A percentile compares a stretch with the other conserved stretches of the same genome.
Conservation (phyloP, 2,113 vertebrate species). For the Anarhynchus alexandrinus region DNA sequence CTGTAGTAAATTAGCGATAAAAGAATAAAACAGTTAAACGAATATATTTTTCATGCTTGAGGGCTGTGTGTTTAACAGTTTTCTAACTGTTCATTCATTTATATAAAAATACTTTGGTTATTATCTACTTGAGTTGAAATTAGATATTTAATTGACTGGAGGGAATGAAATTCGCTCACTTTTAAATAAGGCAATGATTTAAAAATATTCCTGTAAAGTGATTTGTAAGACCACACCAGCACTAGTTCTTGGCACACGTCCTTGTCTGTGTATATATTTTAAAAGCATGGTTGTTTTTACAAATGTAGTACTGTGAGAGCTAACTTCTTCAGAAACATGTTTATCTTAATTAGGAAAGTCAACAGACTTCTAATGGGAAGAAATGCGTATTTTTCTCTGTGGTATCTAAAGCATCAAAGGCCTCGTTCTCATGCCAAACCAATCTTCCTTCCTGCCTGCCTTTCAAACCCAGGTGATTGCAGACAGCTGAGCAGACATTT, state of each 20-base stretch:
- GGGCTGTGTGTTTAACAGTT: slow-evolving; percentile 73
- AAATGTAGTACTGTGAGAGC: slow-evolving; percentile 77
- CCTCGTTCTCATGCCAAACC: slow-evolving; percentile 78
- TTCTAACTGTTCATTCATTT: slow-evolving; percentile 72
- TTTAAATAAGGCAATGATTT: slow-evolving; percentile 72
- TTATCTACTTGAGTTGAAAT: slow-evolving; percentile 76
- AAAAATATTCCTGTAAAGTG: slow-evolving; percentile 78
- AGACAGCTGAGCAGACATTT: slow-evolving; percentile 81
- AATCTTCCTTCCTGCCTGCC: slow-evolving; percentile 81
- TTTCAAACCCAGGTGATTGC: slow-evolving; percentile 85
- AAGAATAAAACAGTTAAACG: slow-evolving; percentile 69
- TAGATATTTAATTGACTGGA: slow-evolving; percentile 79
- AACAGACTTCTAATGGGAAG: slow-evolving; percentile 82
- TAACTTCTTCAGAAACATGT: slow-evolving; percentile 83
- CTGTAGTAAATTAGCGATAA: slow-evolving; percentile 64
- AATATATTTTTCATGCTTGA: slow-evolving; percentile 70
- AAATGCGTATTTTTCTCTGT: slow-evolving; percentile 77
- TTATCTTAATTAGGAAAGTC: slow-evolving; percentile 89
- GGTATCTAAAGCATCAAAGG: slow-evolving; percentile 82
- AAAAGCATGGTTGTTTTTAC: slow-evolving; percentile 78
- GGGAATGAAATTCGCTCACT: slow-evolving; percentile 72
- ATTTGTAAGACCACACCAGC: slow-evolving; percentile 79
- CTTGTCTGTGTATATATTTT: slow-evolving; percentile 74
- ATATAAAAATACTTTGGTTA: slow-evolving; percentile 73
- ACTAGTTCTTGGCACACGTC: slow-evolving; percentile 73